A percentile compares a stretch with the other conserved stretches of the same genome.
Conservation (phyloP, 1,140 invertebrate genomes). For the Goniozus legneri region DNA sequence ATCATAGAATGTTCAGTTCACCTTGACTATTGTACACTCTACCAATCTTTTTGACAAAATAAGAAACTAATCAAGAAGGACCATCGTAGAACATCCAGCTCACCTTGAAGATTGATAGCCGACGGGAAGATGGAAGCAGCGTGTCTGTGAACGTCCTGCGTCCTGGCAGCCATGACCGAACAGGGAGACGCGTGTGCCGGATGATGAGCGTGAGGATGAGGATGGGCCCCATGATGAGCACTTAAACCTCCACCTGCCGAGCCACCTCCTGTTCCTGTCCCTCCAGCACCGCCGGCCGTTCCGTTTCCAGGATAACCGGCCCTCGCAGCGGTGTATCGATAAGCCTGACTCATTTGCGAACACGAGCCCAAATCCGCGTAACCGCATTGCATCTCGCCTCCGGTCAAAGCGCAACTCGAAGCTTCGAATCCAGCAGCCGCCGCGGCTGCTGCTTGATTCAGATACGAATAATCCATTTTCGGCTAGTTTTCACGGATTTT, state of each 20-base stretch:
- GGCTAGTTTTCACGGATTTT: too few species aligned
- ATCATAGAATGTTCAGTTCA: too few species aligned
- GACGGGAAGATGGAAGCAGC: constrained; percentile 62
- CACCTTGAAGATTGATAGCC: constrained; percentile 65
- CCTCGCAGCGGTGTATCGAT: constrained; percentile 64
- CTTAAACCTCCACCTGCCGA: constrained; percentile 37
- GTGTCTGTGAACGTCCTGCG: constrained; percentile 57
- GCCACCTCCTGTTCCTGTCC: constrained; percentile 35
- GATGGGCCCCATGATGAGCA: constrained; percentile 46
- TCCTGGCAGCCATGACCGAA: constrained; percentile 59
- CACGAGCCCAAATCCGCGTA: constrained; percentile 82
- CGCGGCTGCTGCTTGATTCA: constrained; percentile 66
- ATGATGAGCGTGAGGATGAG: constrained; percentile 51
- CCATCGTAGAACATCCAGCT: too few species aligned
- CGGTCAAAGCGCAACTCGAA: constrained; percentile 62
- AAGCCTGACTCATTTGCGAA: constrained; percentile 80
- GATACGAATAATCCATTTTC: constrained; percentile 68
- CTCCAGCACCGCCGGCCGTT: constrained; percentile 43
- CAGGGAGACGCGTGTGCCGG: constrained; percentile 52
- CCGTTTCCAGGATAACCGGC: constrained; percentile 46
- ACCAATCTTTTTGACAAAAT: too few species aligned
- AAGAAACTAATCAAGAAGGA: too few species aligned
- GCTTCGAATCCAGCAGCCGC: constrained; percentile 62
- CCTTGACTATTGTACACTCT: too few species aligned
- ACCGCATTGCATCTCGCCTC: constrained; percentile 70